phyloP scores from a whole-genome alignment of 1,140 invertebrate species.

The Rhopalosiphum padi region DNA sequence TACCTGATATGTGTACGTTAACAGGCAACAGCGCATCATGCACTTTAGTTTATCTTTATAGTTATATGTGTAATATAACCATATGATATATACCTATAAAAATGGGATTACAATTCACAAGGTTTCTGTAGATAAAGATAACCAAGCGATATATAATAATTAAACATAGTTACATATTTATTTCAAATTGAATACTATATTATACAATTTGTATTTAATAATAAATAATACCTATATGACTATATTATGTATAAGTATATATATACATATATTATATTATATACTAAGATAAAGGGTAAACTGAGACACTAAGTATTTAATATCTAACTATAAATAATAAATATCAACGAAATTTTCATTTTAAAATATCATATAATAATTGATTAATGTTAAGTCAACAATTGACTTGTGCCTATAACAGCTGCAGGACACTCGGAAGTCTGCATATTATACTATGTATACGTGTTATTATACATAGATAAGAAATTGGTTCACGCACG shows the following conservation, averaged over 20 bases:
- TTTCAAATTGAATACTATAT: background rate
- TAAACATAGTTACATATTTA: background rate
- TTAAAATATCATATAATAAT: no score
- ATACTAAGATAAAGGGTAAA: background rate
- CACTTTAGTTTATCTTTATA: background rate
- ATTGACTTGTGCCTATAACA: no score
- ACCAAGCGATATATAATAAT: background rate
- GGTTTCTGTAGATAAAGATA: background rate
- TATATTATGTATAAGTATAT: no score
- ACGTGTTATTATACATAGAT: background rate
- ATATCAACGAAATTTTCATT: background rate
- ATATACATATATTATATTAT: no score
- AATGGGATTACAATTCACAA: background rate
- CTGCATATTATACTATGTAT: background rate
- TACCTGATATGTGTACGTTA: background rate
- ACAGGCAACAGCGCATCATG: no score
- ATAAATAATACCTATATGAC: background rate
- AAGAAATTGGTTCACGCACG: background rate
- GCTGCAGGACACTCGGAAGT: background rate
- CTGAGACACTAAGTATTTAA: background rate
- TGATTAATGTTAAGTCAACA: no score
- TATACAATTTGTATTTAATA: background rate
- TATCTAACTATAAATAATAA: background rate
- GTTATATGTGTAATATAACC: no score
- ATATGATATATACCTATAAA: background rate